These are phyloP conservation scores for Drosophila pseudoananassae DNA, from an alignment of 1,140 invertebrate species.

Conservation along the genomic window DNA sequence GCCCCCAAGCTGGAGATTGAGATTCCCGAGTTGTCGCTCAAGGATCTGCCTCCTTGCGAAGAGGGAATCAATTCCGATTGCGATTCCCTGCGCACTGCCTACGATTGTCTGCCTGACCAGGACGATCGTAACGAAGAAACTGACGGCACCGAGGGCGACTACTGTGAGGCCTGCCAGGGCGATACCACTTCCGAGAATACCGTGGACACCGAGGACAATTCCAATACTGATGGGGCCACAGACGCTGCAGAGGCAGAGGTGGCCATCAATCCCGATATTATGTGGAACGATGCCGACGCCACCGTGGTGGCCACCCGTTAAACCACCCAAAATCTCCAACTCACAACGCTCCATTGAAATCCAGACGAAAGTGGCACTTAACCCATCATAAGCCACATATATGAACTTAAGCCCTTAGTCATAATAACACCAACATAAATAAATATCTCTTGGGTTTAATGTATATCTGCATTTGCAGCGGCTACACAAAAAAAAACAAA, in stretches of 20 bases:
- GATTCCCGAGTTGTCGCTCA: neutral
- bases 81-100: conserved; percentile 17
- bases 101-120: neutral
- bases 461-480: conserved; percentile 44
- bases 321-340: conserved; percentile 2
- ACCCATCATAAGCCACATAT: conserved; percentile 53
- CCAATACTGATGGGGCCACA: neutral
- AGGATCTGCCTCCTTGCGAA: neutral
- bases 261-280: neutral
- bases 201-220: neutral
- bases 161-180: neutral
- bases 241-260: neutral
- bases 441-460: conserved; percentile 44
- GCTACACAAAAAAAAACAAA: conserved; percentile 5
- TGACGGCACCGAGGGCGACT: neutral
- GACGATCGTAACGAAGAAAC: neutral
- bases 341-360: conserved; percentile 25
- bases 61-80: conserved; percentile 15
- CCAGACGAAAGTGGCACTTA: conserved; percentile 53
- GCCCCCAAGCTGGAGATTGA: neutral
- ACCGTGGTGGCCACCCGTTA: neutral
- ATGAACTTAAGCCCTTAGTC: conserved; percentile 37
- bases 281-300: neutral
- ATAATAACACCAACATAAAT: conserved; percentile 52
- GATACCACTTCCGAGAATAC: neutral